Evolutionary conservation across 2,797 vertebrate genomes (phyloP).

Genomic region (Leptatherina wallacei): DNA sequence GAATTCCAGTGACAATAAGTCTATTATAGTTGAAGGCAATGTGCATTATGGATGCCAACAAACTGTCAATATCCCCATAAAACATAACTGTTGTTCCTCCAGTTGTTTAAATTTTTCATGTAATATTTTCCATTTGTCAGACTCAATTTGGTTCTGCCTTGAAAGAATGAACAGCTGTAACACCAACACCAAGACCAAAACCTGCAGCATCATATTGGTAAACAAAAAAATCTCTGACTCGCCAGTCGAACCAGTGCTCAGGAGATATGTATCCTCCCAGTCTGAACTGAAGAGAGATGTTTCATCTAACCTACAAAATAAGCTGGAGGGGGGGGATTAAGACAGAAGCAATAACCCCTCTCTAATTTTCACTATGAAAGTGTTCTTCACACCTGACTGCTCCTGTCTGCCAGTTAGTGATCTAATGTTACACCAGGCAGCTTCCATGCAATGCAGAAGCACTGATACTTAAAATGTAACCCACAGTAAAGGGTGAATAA

Average conservation of each 20-base stretch:
- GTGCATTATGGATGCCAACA: not conserved
- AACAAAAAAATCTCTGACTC: not conserved
- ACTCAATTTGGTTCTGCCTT: too few species aligned
- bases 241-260: not conserved
- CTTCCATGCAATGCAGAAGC: not conserved
- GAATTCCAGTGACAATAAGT: not conserved
- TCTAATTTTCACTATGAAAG: not conserved
- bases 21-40: not conserved
- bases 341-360: not conserved
- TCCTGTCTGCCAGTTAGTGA: not conserved
- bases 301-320: not conserved
- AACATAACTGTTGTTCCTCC: too few species aligned
- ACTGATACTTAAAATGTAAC: too few species aligned
- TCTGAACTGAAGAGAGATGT: not conserved
- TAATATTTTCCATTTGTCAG: too few species aligned
- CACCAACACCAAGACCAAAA: too few species aligned
- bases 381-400: conserved; percentile 7
- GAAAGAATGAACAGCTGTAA: too few species aligned
- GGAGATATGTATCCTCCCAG: conserved; percentile 1
- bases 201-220: too few species aligned
- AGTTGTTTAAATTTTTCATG: too few species aligned
- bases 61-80: not conserved
- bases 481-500: too few species aligned
- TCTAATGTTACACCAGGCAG: not conserved
- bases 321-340: not conserved